phyloP scores from a whole-genome alignment of 2,797 vertebrate genomes.

The Ctenopoma kingsleyae region DNA sequence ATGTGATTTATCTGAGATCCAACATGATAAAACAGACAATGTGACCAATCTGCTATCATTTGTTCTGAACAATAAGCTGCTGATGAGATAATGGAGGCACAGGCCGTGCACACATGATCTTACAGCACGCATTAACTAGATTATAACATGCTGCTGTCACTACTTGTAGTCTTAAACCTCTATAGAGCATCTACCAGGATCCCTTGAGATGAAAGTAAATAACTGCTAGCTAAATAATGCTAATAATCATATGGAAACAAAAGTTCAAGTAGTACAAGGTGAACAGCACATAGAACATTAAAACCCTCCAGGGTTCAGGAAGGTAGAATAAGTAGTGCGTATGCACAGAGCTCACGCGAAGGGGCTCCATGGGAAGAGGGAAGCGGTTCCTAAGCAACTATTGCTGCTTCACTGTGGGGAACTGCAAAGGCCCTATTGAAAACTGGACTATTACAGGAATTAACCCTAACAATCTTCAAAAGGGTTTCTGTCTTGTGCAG shows the following conservation, averaged over 20 bases:
- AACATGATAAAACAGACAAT: slow-evolving; percentile 32
- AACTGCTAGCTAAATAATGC: slow-evolving; percentile 64
- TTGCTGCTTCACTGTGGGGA: slow-evolving; percentile 52
- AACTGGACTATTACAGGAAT: slow-evolving; percentile 56
- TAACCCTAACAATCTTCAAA: slow-evolving; percentile 43
- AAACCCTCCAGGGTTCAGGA: slow-evolving; percentile 50
- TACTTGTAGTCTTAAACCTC: slow-evolving; percentile 66
- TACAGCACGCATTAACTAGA: slow-evolving; percentile 63
- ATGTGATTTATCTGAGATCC: slow-evolving; percentile 47
- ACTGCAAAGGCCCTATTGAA: slow-evolving; percentile 39
- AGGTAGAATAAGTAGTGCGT: slow-evolving; percentile 51
- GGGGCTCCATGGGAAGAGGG: slow-evolving; percentile 35
- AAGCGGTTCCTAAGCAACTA: slow-evolving; percentile 74
- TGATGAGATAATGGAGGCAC: slow-evolving; percentile 31
- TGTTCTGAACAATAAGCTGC: slow-evolving; percentile 40
- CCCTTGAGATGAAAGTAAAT: slow-evolving; percentile 68
- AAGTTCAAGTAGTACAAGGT: slow-evolving; percentile 48
- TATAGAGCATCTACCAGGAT: slow-evolving; percentile 69
- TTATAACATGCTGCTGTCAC: slow-evolving; percentile 62
- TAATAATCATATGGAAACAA: slow-evolving; percentile 63
- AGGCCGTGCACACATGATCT: slow-evolving; percentile 13
- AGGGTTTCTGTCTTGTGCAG: slow-evolving; percentile 25
- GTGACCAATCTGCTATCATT: slow-evolving; percentile 34
- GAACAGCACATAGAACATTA: slow-evolving; percentile 49
- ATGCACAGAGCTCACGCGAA: slow-evolving; percentile 32